phyloP scores from a whole-genome alignment of 2,797 vertebrate genomes.

The Acanthiza pusilla region DNA sequence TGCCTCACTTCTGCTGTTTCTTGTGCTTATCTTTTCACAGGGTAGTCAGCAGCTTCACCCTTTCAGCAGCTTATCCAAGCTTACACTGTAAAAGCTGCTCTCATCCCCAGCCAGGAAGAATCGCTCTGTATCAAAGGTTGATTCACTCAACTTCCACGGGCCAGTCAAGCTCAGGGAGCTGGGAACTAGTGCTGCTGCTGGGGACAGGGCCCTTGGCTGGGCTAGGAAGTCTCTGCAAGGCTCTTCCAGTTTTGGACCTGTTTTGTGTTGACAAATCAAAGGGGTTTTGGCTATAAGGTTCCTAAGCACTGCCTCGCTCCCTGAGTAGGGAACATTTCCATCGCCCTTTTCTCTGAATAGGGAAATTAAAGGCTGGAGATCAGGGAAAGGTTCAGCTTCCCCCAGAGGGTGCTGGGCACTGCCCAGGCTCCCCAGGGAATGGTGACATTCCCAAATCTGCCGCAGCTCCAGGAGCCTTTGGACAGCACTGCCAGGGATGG shows the following conservation, averaged over 20 bases:
- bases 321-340: neutral
- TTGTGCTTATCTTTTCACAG: constrained; percentile 17
- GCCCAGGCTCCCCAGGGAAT: neutral
- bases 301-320: fast-evolving
- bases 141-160: neutral
- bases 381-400: neutral
- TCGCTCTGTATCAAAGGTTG: neutral
- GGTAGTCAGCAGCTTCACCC: neutral
- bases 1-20: constrained; percentile 43
- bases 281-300: fast-evolving
- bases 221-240: neutral
- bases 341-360: neutral
- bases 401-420: neutral
- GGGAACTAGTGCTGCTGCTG: neutral
- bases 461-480: neutral
- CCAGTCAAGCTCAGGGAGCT: neutral
- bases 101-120: constrained; percentile 1
- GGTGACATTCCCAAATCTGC: neutral
- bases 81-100: neutral
- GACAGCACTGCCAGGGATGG: fast-evolving
- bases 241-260: neutral
- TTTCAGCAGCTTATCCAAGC: constrained; percentile 1
- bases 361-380: fast-evolving
- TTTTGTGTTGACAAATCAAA: neutral
- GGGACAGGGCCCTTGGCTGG: neutral